Conservation (phyloP, 2,113 vertebrate genomes). For the Urocynchramus pylzowi region DNA sequence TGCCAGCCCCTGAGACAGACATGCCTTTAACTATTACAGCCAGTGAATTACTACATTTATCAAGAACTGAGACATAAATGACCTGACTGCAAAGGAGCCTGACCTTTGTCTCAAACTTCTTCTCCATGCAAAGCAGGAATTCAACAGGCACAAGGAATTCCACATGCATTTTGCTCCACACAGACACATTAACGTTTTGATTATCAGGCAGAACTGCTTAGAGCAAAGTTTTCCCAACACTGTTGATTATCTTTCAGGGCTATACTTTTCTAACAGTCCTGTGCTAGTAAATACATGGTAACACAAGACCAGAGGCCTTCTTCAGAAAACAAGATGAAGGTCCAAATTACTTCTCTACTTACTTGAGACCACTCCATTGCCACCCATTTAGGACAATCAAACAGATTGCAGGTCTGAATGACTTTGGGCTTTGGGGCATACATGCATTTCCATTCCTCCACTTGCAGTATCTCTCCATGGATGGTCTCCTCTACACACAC, state of each 20-base stretch:
- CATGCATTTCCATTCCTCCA: constrained; percentile 94
- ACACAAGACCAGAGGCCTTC: background rate
- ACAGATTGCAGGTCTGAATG: constrained; percentile 86
- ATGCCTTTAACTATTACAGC: background rate
- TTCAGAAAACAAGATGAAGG: background rate
- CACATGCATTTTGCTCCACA: background rate
- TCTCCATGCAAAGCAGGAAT: background rate
- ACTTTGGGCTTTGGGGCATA: constrained; percentile 83
- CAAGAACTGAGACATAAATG: background rate
- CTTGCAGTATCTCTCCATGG: constrained; percentile 82
- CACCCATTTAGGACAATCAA: constrained; percentile 89
- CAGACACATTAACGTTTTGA: background rate
- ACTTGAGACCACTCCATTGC: constrained; percentile 97
- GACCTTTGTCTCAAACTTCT: background rate
- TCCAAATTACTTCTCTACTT: constrained; percentile 21
- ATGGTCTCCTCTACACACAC: constrained; percentile 89
- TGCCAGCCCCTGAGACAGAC: constrained; percentile 2
- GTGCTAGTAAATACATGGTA: background rate
- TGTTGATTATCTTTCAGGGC: background rate
- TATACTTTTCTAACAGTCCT: background rate
- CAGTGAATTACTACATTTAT: constrained; percentile 15
- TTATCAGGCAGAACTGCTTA: background rate
- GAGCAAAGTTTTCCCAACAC: background rate
- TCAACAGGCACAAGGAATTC: background rate
- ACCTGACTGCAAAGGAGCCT: background rate